A percentile compares a stretch with the other conserved stretches of the same genome.
These are phyloP conservation scores for Muscicapa striata DNA, from an alignment of 2,797 vertebrate species.

Conservation along the genomic window DNA sequence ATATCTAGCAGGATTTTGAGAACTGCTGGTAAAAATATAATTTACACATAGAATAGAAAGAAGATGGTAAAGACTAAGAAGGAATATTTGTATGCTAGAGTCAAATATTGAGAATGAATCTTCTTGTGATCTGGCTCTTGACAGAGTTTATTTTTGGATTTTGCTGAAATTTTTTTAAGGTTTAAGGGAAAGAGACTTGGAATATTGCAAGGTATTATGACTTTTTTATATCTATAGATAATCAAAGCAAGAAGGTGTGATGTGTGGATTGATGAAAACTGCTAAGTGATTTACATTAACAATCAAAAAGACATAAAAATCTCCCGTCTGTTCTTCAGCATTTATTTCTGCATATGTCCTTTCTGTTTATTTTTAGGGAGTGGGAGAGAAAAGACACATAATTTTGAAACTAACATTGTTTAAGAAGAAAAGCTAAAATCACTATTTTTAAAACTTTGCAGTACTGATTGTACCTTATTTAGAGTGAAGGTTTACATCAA, in stretches of 20 bases:
- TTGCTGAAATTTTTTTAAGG: neutral
- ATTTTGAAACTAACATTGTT: neutral
- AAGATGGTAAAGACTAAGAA: neutral
- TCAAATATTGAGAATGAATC: neutral
- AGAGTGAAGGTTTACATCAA: neutral
- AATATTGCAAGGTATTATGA: slow-evolving; percentile 4
- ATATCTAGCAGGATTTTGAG: neutral
- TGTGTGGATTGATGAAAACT: slow-evolving; percentile 4
- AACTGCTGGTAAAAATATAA: neutral
- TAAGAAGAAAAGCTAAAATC: neutral
- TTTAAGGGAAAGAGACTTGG: neutral
- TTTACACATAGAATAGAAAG: neutral
- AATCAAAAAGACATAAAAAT: slow-evolving; percentile 6
- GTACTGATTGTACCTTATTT: neutral
- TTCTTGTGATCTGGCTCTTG: neutral
- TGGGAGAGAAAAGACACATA: neutral
- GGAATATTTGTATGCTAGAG: neutral
- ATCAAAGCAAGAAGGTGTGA: neutral
- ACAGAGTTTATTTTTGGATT: neutral
- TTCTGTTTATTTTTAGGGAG: neutral
- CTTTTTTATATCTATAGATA: neutral
- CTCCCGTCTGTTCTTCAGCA: neutral
- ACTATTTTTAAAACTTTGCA: neutral
- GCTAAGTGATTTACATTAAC: slow-evolving; percentile 29
- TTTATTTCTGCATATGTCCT: neutral